These are phyloP conservation scores for Spodoptera exigua DNA, from an alignment of 2,888 invertebrate genomes.

Conservation along the genomic window DNA sequence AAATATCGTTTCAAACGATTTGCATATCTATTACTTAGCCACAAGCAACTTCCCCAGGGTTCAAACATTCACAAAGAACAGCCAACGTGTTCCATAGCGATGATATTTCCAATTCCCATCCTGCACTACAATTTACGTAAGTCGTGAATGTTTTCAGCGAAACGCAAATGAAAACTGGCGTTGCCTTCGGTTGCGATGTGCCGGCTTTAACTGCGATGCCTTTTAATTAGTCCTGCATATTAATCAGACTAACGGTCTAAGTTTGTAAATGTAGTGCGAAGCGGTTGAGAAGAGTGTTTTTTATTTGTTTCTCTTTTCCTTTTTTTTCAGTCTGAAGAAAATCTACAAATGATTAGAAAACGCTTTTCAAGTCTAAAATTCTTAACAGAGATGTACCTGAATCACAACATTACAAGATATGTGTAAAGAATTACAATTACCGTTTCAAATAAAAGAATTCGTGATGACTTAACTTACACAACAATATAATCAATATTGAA, in stretches of 20 bases:
- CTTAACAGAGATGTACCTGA: too few species aligned
- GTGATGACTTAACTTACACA: too few species aligned
- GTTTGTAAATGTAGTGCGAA: slow-evolving; percentile 51
- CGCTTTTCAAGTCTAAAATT: not conserved
- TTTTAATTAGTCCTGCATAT: slow-evolving; percentile 74
- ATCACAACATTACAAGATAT: too few species aligned
- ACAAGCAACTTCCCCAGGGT: slow-evolving; percentile 5
- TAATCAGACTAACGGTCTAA: slow-evolving; percentile 67
- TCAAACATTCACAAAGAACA: not conserved
- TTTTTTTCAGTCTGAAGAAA: not conserved
- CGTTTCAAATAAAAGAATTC: too few species aligned
- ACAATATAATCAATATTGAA: too few species aligned
- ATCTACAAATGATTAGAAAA: not conserved
- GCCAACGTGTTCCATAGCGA: slow-evolving; percentile 25
- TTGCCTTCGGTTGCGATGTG: slow-evolving; percentile 51
- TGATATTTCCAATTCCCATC: slow-evolving; percentile 27
- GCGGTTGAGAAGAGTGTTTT: slow-evolving; percentile 29
- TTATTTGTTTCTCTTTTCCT: slow-evolving; percentile 1
- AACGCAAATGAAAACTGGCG: slow-evolving; percentile 58
- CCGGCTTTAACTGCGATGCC: slow-evolving; percentile 56
- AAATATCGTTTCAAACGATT: too few species aligned
- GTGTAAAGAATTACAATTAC: too few species aligned
- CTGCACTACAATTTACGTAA: slow-evolving; percentile 32
- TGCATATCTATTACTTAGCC: slow-evolving; percentile 1
- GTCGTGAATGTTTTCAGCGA: slow-evolving; percentile 48